Conservation (phyloP, 1,140 invertebrate species). For the Chymomyza costata region DNA sequence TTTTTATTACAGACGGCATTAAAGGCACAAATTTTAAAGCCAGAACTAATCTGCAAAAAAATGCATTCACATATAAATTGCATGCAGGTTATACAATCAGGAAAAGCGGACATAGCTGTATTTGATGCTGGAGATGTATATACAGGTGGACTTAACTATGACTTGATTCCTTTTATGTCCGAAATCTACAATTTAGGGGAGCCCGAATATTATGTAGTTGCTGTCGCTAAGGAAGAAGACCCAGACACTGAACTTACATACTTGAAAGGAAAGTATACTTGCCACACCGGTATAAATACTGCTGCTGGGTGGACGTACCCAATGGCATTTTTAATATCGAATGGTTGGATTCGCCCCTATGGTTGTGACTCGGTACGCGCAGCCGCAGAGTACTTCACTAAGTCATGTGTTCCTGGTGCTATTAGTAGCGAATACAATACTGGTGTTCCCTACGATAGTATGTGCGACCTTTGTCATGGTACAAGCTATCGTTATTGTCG, state of each 20-base stretch:
- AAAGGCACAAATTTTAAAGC: conserved; percentile 91
- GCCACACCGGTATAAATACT: conserved; percentile 92
- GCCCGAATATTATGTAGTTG: conserved; percentile 94
- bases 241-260: conserved; percentile 91
- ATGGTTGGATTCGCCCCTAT: conserved; percentile 93
- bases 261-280: conserved; percentile 91
- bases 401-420: conserved; percentile 93
- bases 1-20: conserved; percentile 82
- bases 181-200: conserved; percentile 92
- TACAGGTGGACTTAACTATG: conserved; percentile 87
- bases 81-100: conserved; percentile 87
- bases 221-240: conserved; percentile 92
- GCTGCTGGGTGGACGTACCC: conserved; percentile 98
- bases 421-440: conserved; percentile 89
- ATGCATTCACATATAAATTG: conserved; percentile 91
- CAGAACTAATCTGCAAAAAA: conserved; percentile 90
- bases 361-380: conserved; percentile 92
- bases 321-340: conserved; percentile 93
- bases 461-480: conserved; percentile 96
- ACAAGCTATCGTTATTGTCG: conserved; percentile 87
- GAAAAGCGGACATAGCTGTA: conserved; percentile 90
- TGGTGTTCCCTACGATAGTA: conserved; percentile 88
- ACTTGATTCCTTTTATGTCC: conserved; percentile 90
- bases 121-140: conserved; percentile 96
- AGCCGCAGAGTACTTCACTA: conserved; percentile 94